phyloP scores from a whole-genome alignment of 2,888 invertebrate species.

The Polyommatus icarus region DNA sequence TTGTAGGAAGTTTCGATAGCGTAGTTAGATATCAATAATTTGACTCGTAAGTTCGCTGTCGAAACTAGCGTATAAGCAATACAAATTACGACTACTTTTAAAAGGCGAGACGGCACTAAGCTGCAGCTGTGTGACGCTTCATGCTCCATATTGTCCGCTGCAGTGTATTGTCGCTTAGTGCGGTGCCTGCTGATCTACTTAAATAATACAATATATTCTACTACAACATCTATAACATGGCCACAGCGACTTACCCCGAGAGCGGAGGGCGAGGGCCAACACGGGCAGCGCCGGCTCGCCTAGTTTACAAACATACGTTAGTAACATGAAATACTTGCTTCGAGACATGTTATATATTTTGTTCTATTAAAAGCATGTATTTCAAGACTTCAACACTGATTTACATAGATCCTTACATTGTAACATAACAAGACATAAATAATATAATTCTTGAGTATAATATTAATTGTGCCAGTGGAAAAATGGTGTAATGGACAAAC shows the following conservation, averaged over 20 bases:
- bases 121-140: too few relatives aligned
- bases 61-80: too few relatives aligned
- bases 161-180: too few relatives aligned
- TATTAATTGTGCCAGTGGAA: too few relatives aligned
- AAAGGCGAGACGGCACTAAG: too few relatives aligned
- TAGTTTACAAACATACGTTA: background rate
- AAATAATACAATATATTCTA: background rate
- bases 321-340: background rate
- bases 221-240: background rate
- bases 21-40: too few relatives aligned
- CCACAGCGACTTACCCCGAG: constrained; percentile 17
- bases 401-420: background rate
- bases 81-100: too few relatives aligned
- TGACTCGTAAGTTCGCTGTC: too few relatives aligned
- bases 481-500: too few relatives aligned
- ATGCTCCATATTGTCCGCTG: too few relatives aligned
- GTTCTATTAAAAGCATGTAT: background rate
- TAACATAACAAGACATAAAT: background rate
- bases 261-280: constrained; percentile 21
- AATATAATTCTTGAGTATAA: background rate
- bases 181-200: background rate
- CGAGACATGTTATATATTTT: too few relatives aligned
- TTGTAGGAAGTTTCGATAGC: too few relatives aligned
- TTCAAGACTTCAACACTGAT: background rate
- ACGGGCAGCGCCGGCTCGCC: constrained; percentile 12